Conservation (phyloP, 2,113 vertebrate species). For the Egretta garzetta region DNA sequence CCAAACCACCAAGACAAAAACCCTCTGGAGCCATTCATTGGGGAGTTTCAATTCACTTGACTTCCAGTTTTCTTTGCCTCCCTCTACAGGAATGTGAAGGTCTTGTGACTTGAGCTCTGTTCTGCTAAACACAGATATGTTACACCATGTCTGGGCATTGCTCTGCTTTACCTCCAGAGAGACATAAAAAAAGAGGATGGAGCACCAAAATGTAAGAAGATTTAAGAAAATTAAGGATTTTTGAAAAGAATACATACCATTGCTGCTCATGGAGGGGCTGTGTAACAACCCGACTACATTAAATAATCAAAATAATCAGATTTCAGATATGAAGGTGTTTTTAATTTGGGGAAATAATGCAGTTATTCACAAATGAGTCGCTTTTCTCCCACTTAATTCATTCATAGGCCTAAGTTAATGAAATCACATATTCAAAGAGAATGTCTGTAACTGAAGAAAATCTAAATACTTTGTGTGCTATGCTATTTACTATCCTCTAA, state of each 20-base stretch:
- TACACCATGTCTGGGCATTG: neutral
- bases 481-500: neutral
- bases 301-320: neutral
- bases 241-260: neutral
- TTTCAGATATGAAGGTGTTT: neutral
- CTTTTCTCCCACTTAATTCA: neutral
- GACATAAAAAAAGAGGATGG: neutral
- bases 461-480: neutral
- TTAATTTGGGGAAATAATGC: neutral
- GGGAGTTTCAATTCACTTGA: neutral
- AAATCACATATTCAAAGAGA: neutral
- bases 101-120: neutral
- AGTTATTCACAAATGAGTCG: neutral
- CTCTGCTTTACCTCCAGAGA: neutral
- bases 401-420: neutral
- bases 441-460: neutral
- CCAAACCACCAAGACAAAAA: neutral
- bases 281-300: neutral
- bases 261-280: neutral
- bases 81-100: neutral
- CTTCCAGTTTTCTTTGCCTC: neutral
- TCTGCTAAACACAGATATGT: neutral
- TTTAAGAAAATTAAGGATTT: neutral
- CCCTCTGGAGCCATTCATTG: accelerated
- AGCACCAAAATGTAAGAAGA: neutral